These are phyloP conservation scores for Hippocampus barbouri DNA, from an alignment of 2,113 vertebrate genomes.

Conservation along the genomic window DNA sequence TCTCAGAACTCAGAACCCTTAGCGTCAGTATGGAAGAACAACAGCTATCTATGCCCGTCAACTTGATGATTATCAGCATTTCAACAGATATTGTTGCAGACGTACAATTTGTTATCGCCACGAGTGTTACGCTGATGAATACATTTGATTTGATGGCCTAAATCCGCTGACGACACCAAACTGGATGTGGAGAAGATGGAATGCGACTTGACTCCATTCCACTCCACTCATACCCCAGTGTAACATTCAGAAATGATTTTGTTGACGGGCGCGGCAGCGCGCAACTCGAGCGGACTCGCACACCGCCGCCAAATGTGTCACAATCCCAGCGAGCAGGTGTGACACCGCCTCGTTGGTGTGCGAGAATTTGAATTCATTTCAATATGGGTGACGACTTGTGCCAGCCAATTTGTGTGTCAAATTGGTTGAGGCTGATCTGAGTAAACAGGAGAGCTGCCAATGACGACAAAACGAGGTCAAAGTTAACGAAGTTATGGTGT, in stretches of 20 bases:
- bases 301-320: neutral
- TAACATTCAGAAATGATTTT: neutral
- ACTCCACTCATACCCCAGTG: neutral
- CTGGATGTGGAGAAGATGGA: neutral
- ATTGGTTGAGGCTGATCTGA: neutral
- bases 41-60: neutral
- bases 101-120: neutral
- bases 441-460: neutral
- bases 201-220: conserved; percentile 1
- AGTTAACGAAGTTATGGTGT: conserved; percentile 14
- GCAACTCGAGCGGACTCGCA: neutral
- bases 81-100: neutral
- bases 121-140: neutral
- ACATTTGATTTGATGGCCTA: neutral
- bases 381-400: neutral
- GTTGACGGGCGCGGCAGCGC: neutral
- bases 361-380: neutral
- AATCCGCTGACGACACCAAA: neutral
- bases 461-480: neutral
- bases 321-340: neutral
- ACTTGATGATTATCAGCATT: neutral
- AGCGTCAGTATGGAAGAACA: neutral
- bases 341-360: neutral
- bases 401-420: neutral
- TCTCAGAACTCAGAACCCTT: too few relatives aligned